Evolutionary conservation across 2,888 invertebrate genomes (phyloP).

Genomic region (Melieria omissa): DNA sequence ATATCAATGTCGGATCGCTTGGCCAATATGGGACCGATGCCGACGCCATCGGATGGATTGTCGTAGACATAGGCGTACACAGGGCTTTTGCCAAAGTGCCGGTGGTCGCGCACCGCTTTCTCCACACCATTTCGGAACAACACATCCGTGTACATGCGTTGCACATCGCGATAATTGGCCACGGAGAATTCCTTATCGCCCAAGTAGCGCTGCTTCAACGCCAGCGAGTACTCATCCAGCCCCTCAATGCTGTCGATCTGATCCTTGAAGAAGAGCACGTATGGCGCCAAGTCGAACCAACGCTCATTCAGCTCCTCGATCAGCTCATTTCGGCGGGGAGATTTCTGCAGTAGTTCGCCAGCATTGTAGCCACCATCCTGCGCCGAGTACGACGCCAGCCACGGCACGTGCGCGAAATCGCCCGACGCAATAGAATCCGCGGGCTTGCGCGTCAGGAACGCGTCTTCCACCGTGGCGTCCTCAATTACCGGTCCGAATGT

Average conservation of each 20-base stretch:
- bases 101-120: slow-evolving; percentile 72
- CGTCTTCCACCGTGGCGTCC: slow-evolving; percentile 65
- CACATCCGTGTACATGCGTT: slow-evolving; percentile 74
- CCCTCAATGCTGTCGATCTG: slow-evolving; percentile 69
- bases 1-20: slow-evolving; percentile 63
- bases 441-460: slow-evolving; percentile 77
- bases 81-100: slow-evolving; percentile 70
- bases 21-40: slow-evolving; percentile 71
- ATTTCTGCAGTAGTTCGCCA: slow-evolving; percentile 63
- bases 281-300: slow-evolving; percentile 68
- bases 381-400: slow-evolving; percentile 75
- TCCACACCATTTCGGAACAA: slow-evolving; percentile 73
- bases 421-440: slow-evolving; percentile 72
- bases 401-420: slow-evolving; percentile 74
- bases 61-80: slow-evolving; percentile 76
- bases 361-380: slow-evolving; percentile 82
- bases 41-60: slow-evolving; percentile 70
- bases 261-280: slow-evolving; percentile 73
- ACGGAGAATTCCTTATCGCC: slow-evolving; percentile 59
- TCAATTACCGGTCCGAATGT: slow-evolving; percentile 81
- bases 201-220: slow-evolving; percentile 47
- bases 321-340: slow-evolving; percentile 56
- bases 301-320: slow-evolving; percentile 72
- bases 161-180: slow-evolving; percentile 64
- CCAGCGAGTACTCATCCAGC: slow-evolving; percentile 44